A percentile compares a stretch with the other conserved stretches of the same genome.
Evolutionary conservation across 2,797 vertebrate species (phyloP).

Genomic region (Spinus olivaceus): DNA sequence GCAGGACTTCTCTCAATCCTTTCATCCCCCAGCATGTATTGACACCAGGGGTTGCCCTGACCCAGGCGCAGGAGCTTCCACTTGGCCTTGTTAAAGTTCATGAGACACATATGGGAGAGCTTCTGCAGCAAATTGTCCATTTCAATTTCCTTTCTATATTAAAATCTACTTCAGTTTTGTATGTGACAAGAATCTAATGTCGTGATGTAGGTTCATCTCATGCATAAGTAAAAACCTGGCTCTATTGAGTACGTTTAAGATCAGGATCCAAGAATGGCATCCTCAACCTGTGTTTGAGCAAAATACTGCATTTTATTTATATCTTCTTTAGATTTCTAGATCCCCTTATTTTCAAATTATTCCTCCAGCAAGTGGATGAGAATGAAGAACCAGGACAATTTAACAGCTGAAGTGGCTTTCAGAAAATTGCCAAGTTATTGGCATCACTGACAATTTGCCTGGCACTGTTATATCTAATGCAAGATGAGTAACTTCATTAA

Average conservation of each 20-base stretch:
- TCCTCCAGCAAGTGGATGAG: background rate
- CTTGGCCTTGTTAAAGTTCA: background rate
- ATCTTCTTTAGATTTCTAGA: background rate
- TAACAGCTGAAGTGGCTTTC: conserved; percentile 12
- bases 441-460: conserved; percentile 2
- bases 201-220: background rate
- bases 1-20: background rate
- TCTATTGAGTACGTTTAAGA: background rate
- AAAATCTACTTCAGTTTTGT: background rate
- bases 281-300: background rate
- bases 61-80: background rate
- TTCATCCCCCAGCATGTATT: background rate
- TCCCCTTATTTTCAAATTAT: background rate
- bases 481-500: conserved; percentile 19
- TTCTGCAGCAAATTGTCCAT: background rate
- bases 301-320: background rate
- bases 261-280: background rate
- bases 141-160: background rate
- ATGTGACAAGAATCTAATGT: background rate
- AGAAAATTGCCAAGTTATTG: conserved; percentile 30
- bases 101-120: background rate
- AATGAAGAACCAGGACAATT: background rate
- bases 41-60: background rate
- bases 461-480: background rate
- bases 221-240: background rate